Conservation (phyloP, 2,113 vertebrate species). For the Leuciscus idus region DNA sequence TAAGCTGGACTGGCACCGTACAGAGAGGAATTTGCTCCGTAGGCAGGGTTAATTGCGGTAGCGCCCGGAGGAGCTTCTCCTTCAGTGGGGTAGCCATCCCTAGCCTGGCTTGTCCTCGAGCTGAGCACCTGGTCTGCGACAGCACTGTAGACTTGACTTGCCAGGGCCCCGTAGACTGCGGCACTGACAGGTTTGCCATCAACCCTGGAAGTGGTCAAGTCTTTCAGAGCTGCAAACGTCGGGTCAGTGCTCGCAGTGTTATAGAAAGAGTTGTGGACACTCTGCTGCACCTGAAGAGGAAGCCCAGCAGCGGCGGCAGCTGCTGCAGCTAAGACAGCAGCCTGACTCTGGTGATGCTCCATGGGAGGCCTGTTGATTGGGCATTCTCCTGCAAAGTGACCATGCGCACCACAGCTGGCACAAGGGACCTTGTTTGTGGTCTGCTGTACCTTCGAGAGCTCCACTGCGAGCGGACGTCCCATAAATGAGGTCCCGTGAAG, state of each 20-base stretch:
- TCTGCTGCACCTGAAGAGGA: constrained; percentile 78
- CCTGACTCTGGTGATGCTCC: constrained; percentile 82
- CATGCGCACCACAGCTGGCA: constrained; percentile 63
- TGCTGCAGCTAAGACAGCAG: constrained; percentile 78
- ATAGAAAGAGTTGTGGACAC: constrained; percentile 81
- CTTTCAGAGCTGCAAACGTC: constrained; percentile 80
- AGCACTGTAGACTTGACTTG: constrained; percentile 83
- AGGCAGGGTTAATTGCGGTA: constrained; percentile 65
- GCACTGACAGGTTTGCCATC: constrained; percentile 77
- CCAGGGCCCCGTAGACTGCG: constrained; percentile 81
- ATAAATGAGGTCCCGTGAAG: constrained; percentile 94
- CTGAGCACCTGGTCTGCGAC: constrained; percentile 78
- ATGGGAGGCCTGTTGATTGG: constrained; percentile 69
- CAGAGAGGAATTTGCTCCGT: constrained; percentile 55
- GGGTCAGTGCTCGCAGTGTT: constrained; percentile 82
- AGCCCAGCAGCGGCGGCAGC: constrained; percentile 78
- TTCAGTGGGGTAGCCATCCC: constrained; percentile 70
- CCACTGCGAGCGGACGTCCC: constrained; percentile 91
- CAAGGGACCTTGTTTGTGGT: constrained; percentile 73
- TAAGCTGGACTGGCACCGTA: constrained; percentile 61
- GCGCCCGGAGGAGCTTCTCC: constrained; percentile 66
- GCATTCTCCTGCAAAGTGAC: constrained; percentile 73
- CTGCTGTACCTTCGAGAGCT: constrained; percentile 92
- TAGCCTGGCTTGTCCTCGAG: constrained; percentile 65
- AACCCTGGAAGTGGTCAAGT: constrained; percentile 74